Evolutionary conservation across 2,888 invertebrate species (phyloP), one percentile per base, ranked within the genome.

Genomic region (Chymomyza amoena): DNA sequence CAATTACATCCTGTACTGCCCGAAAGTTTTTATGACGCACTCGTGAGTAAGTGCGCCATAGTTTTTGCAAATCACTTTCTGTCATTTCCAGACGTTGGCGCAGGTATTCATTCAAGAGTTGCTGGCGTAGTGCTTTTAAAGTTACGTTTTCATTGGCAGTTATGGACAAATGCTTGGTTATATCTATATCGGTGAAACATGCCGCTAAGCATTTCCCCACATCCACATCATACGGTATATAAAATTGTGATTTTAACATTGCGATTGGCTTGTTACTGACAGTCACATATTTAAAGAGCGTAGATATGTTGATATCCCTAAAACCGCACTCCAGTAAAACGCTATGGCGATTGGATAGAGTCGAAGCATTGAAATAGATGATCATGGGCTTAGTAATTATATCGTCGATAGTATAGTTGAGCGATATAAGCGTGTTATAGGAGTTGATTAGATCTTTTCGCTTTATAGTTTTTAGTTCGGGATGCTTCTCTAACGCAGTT

Each of bases 241-340:
- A 79, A 0, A 89, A 71, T 16, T 88, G 74, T 0, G 87, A 75
- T 87, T 94, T 93, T 50, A 93, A 89, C 3, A 90, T 60, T 2
- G 73, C 54, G 5, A 93, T 85, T 9, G 83, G 84, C 66, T 91
- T 90, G 60, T 90, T 90, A 69, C 91, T 87, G 4, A 90, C 75
- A 1, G 79, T 78, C 0, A 89, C 71, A 75, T 91, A 93, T 75
- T 92, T 92, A 4, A 92, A 90, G 18, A 92, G 75, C 28, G 93
- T 89, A 54, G 89, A 86, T 5, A 93, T 78, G 70, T 87, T 75
- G 4, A 93, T 87, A 15, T 88, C 74, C 2, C 81, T 71, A 76
- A 94, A 94, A 16, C 94, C 93, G 85, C 94, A 94, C 90, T 95
- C 95, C 74, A 91, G 91, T 15, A 95, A 90, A 59, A 94, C 93